Evolutionary conservation across 53 echinoderm and acorn worm species (phyloP), one percentile per base, ranked within the genome.

Genomic region (Paelopatides confundens): DNA sequence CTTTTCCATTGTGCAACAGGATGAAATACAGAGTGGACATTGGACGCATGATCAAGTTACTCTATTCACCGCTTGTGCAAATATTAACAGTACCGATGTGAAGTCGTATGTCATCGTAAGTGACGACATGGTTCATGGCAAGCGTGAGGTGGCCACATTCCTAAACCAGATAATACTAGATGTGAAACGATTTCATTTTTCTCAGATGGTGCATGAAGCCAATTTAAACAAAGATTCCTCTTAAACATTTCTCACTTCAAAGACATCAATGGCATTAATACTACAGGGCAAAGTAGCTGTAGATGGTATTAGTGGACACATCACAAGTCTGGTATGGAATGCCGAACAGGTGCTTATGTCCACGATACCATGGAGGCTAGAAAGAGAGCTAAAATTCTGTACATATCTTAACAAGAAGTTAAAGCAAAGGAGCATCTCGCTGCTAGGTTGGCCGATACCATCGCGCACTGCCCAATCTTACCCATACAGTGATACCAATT

Each of bases 11-110:
- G 2, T 83, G 21, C 67, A 83, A 3, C 90, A 93, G 71, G 11
- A 82, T 46, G 87, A 93, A 43, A 87, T 84, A 0, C 93, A 93
- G 62, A 93, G 90, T 93, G 93, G 49, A 3, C 90, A 93, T 27
- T 93, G 93, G 90, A 7, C 5, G 47, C 87, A 91, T 15, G 62
- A 54, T 11, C 91, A 87, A 58, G 43, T 87, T 2, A 87, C 91
- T 15, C 33, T 91, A 4, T 87, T 87, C 31, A 86, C 90, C 13
- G 47, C 47, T 7, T 46, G 47, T 46, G 47, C n/a, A n/a, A n/a
- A n/a, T n/a, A n/a, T n/a, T n/a, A n/a, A n/a, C n/a, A n/a, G n/a
- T n/a, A n/a, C n/a, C 47, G 47, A 46, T 46, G 47, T 83, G 1
- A 66, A 66, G 48, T 83, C 83, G 17, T 89, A 83, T 53, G 83